Evolutionary conservation across 2,888 invertebrate species (phyloP).

Genomic region (Choristoneura rosaceana): DNA sequence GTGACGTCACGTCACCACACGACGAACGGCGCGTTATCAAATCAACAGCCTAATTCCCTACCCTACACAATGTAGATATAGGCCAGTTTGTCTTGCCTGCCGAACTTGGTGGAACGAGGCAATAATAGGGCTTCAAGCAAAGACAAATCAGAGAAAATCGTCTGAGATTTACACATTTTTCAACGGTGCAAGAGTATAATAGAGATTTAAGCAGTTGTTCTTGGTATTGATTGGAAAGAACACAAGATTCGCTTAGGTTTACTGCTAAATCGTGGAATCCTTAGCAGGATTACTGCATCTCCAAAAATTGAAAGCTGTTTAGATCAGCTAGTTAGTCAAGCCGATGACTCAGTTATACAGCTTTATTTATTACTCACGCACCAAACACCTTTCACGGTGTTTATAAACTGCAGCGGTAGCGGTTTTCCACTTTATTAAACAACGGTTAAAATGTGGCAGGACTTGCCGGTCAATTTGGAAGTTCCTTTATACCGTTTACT

Average conservation of each 20-base stretch:
- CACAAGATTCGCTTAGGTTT: not conserved
- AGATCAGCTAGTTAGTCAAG: constrained; percentile 18
- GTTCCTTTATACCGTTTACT: not conserved
- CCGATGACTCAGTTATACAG: constrained; percentile 26
- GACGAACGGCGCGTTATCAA: constrained; percentile 49
- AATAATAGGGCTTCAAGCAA: not conserved
- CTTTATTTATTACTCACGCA: constrained; percentile 33
- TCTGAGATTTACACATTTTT: not conserved
- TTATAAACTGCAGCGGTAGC: constrained; percentile 20
- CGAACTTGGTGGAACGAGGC: not conserved
- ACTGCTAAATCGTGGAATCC: not conserved
- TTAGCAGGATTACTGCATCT: not conserved
- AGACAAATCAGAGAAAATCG: not conserved
- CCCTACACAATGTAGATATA: constrained; percentile 26
- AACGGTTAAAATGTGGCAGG: constrained; percentile 18
- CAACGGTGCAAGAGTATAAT: not conserved
- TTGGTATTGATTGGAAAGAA: not conserved
- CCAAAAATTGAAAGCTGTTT: not conserved
- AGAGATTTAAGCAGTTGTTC: too few relatives aligned
- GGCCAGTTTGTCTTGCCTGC: not conserved
- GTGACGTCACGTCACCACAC: constrained; percentile 71
- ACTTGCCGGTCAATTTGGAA: not conserved
- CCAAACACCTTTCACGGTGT: constrained; percentile 14
- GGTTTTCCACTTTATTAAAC: constrained; percentile 18
- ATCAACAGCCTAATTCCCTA: constrained; percentile 50